Evolutionary conservation across 2,797 vertebrate genomes (phyloP).

Genomic region (Myripristis jacobus): DNA sequence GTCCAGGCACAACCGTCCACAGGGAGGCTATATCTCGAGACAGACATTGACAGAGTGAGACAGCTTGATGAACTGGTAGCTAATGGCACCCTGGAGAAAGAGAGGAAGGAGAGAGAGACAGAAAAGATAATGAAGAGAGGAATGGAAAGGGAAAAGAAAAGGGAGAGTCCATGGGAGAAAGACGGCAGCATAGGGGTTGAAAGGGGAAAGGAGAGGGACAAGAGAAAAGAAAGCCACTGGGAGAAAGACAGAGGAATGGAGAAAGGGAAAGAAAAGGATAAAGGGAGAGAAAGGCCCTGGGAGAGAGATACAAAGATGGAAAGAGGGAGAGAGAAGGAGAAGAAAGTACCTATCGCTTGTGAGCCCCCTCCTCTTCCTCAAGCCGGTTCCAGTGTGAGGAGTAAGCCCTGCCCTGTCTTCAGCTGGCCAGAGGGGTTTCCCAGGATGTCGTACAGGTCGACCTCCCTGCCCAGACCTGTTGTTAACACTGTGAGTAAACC

Average conservation of each 20-base stretch:
- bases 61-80: constrained; percentile 75
- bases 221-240: constrained; percentile 60
- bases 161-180: constrained; percentile 53
- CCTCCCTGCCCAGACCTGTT: constrained; percentile 82
- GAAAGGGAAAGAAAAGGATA: constrained; percentile 49
- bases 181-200: constrained; percentile 53
- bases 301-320: constrained; percentile 58
- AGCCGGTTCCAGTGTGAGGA: constrained; percentile 49
- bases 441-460: constrained; percentile 79
- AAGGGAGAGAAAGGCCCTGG: constrained; percentile 51
- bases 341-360: constrained; percentile 46
- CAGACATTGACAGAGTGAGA: constrained; percentile 82
- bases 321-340: constrained; percentile 71
- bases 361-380: constrained; percentile 35
- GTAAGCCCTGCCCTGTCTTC: constrained; percentile 67
- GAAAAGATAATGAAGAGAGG: constrained; percentile 58
- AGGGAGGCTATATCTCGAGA: constrained; percentile 77
- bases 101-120: constrained; percentile 50
- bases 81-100: constrained; percentile 70
- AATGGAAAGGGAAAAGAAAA: constrained; percentile 55
- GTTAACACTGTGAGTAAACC: constrained; percentile 81
- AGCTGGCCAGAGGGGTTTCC: constrained; percentile 75
- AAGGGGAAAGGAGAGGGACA: constrained; percentile 59
- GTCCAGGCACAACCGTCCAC: constrained; percentile 71
- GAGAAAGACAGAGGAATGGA: constrained; percentile 48